Percentiles rank a stretch among this genome's conserved stretches.
Conservation (phyloP, 2,888 invertebrate species). For the Sinohyriopsis cumingii region DNA sequence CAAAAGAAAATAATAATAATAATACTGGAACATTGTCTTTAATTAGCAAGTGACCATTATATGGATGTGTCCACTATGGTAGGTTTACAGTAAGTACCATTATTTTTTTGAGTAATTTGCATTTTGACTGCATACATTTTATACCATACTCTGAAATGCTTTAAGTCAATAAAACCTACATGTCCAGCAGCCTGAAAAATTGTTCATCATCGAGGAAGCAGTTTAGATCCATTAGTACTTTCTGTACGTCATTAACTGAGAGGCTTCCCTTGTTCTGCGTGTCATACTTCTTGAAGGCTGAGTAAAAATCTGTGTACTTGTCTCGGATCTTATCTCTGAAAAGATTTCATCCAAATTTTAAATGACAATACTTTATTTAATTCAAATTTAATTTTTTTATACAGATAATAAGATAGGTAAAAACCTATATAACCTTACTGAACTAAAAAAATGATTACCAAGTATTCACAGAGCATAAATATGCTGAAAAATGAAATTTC, state of each 20-base stretch:
- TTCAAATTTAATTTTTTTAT: neutral
- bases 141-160: neutral
- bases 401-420: neutral
- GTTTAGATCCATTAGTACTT: conserved; percentile 63
- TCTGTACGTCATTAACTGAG: conserved; percentile 63
- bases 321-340: conserved; percentile 66
- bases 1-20: no score
- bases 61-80: no score
- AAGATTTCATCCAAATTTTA: conserved; percentile 1
- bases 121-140: neutral
- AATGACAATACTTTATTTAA: neutral
- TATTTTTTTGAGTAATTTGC: no score
- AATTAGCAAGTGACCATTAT: no score
- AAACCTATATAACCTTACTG: no score
- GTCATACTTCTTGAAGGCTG: conserved; percentile 67
- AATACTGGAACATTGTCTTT: no score
- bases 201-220: conserved; percentile 68
- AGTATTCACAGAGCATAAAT: no score
- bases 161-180: conserved; percentile 39
- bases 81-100: no score
- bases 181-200: conserved; percentile 63
- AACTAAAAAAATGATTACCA: neutral
- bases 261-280: conserved; percentile 60
- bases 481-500: no score
- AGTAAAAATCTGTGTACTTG: conserved; percentile 60